phyloP scores from a whole-genome alignment of 2,113 vertebrate species.

The Ursus arctos region DNA sequence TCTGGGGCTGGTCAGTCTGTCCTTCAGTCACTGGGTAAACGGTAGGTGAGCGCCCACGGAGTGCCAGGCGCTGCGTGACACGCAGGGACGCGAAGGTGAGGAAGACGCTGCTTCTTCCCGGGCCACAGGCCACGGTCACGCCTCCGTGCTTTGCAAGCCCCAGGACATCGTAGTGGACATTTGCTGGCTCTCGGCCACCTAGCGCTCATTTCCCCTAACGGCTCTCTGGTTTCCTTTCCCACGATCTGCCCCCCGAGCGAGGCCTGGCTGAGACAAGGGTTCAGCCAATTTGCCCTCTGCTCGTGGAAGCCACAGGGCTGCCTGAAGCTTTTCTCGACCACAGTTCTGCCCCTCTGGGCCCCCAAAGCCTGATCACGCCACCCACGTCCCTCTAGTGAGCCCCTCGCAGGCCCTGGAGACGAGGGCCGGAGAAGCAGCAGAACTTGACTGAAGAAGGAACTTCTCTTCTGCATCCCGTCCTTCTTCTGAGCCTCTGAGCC shows the following conservation, averaged over 20 bases:
- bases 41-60: not conserved
- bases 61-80: not conserved
- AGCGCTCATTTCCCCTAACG: not conserved
- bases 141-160: not conserved
- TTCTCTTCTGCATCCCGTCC: not conserved
- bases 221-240: constrained; percentile 6
- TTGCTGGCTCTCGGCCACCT: not conserved
- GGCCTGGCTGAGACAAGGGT: not conserved
- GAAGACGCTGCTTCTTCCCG: not conserved
- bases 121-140: not conserved
- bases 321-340: not conserved
- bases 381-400: not conserved
- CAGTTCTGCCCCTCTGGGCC: not conserved
- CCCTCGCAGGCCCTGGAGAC: not conserved
- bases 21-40: not conserved
- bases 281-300: not conserved
- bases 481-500: not conserved
- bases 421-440: not conserved
- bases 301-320: not conserved
- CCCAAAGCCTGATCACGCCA: not conserved
- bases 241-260: not conserved
- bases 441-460: not conserved
- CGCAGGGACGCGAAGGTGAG: too few species aligned
- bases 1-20: not conserved
- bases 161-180: not conserved